phyloP scores from a whole-genome alignment of 2,888 invertebrate species.

The Chaetogeoica ovagalla region DNA sequence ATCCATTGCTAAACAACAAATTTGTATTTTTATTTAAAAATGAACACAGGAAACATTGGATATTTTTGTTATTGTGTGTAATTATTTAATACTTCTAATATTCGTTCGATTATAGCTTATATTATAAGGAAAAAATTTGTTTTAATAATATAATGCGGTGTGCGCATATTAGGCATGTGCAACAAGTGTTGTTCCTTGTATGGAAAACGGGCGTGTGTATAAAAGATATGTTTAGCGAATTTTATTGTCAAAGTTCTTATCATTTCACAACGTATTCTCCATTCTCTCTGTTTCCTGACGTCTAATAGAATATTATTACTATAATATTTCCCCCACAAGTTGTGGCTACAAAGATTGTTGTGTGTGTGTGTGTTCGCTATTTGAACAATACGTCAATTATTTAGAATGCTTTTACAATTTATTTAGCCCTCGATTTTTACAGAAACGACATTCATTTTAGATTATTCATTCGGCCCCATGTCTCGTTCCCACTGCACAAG shows the following conservation, averaged over 20 bases:
- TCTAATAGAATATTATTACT: background rate
- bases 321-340: slow-evolving; percentile 7
- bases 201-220: background rate
- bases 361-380: background rate
- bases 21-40: no score
- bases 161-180: background rate
- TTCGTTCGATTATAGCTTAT: background rate
- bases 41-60: no score
- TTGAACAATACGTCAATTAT: slow-evolving; percentile 45
- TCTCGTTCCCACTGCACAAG: slow-evolving; percentile 8
- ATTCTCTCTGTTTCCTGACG: slow-evolving; percentile 1
- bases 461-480: slow-evolving; percentile 22
- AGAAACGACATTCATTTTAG: slow-evolving; percentile 41
- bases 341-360: slow-evolving; percentile 33
- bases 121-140: slow-evolving; percentile 9
- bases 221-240: slow-evolving; percentile 15
- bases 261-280: background rate
- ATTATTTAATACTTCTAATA: background rate
- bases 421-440: slow-evolving; percentile 31
- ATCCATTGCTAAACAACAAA: no score
- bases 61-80: no score
- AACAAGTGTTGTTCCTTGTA: slow-evolving; percentile 31
- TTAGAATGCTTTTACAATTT: slow-evolving; percentile 24
- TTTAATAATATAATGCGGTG: background rate
- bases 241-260: slow-evolving; percentile 42